Base-by-base conservation (phyloP, 2,888 invertebrate species). In the Lasioglossum villosulum region DNA sequence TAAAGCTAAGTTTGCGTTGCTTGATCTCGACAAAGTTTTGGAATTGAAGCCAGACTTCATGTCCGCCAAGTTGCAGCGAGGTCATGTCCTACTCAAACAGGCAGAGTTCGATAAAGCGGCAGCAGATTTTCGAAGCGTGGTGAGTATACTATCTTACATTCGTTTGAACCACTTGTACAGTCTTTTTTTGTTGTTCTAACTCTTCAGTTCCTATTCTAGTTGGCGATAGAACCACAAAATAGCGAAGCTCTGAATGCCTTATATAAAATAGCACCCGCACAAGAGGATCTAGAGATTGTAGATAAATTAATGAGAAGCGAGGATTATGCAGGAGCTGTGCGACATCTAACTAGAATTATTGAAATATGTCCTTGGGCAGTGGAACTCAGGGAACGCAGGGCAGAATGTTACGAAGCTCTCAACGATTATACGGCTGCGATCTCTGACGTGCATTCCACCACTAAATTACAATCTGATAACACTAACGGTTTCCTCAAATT, bases 21-120 rank as follows among this genome's bases (percentile, higher is more conserved):
- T 98, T 92, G 99, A 99, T 96, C 97, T 99, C 91, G 98, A 98
- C 91, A 97, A 97, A 95, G 99, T 99, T 45, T 95, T 99, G 87
- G 98, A 99, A 94, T 95, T 99, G 83, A 99, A 99, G 94, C 98
- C 99, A 10, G 99, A 99, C 95, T 99, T 99, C 95, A 97, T 97
- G 82, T 97, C 99, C 5, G 99, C 99, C 78, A 96, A 97, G 95
- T 93, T 96, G 75, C 98, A 99, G 94, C 96, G 98, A 90, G 99
- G 98, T 45, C 97, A 97, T 92, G 97, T 99, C 83, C 97, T 98
- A 94, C 96, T 99, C 92, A 99, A 99, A 94, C 97, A 98, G 95
- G 99, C 98, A 0, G 97, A 98, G 89, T 97, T 98, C 90, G 96
- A 97, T 78, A 96, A 97, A 84, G 99, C 99, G 0, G 97, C 97